Base-by-base conservation (phyloP, 1,140 invertebrate species). In the Drosophila jambulina region DNA sequence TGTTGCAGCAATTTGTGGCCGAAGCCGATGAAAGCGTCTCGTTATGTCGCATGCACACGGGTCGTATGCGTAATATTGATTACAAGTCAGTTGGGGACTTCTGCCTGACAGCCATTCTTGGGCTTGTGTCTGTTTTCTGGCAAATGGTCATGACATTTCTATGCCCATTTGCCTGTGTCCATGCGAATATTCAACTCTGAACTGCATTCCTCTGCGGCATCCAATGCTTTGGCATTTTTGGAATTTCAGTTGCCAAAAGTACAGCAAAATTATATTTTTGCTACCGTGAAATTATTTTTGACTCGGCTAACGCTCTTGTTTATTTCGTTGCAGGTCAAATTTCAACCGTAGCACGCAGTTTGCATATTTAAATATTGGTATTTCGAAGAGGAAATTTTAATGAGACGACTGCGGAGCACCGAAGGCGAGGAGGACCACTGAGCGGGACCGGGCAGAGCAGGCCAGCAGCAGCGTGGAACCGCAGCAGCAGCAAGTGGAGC, bases 11-110 rank as follows among this genome's bases (percentile, higher is more conserved):
- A 38, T 25, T 69, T 54, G 63, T 32, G 42, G 27, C 53, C 34
- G 43, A 72, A 34, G 12, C 43, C 54, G 54, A 53, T 7, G 9
- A 51, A 19, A 38, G 34, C 40, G 42, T 12, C 9, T 72, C 46
- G 21, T 70, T 59, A 29, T 42, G 45, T 40, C 43, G 32, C 29
- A 0, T 10, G 15, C 45, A 15, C 21, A 27, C 40, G 48, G 51
- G 60, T 71, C 78, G 68, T 82, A 75, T 82, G 57, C 53, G 45
- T 68, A 63, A 78, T 79, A 82, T 86, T 72, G 79, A 86, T 75
- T 67, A 65, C 63, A 45, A 70, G 17, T 29, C 53, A 10, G 32
- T 23, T 23, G 19, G 9, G 51, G 19, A 17, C 15, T 36, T 17
- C 23, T 21, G 13, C 15, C 32, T 42, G 53, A 32, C 63, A 36